Conservation (phyloP, 2,888 invertebrate genomes). For the Cinara cedri region DNA sequence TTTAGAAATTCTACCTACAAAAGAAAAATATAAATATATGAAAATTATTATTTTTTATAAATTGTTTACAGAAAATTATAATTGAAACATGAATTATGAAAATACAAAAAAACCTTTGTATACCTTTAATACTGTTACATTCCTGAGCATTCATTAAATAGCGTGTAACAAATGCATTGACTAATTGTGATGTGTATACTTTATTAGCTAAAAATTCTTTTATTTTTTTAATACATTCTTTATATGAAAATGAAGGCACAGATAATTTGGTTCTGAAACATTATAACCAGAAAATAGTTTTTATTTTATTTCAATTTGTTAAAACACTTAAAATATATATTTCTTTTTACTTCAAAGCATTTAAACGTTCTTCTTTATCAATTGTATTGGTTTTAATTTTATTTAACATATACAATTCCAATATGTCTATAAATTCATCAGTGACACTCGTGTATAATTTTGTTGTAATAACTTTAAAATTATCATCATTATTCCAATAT, state of each 20-base stretch:
- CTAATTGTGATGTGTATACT: constrained; percentile 9
- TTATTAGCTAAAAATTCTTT: constrained; percentile 18
- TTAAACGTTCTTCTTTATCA: constrained; percentile 11
- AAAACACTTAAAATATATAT: background rate
- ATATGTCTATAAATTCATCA: constrained; percentile 28
- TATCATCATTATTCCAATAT: constrained; percentile 41
- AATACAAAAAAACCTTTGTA: background rate
- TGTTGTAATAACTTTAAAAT: constrained; percentile 22
- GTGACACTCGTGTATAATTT: constrained; percentile 12
- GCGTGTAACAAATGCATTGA: constrained; percentile 16
- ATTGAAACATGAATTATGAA: too few relatives aligned
- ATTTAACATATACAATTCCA: constrained; percentile 35
- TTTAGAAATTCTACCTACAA: constrained; percentile 37
- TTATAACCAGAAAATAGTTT: background rate
- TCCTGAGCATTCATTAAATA: constrained; percentile 39
- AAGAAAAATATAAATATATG: background rate
- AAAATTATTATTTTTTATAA: background rate
- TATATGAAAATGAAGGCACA: constrained; percentile 26
- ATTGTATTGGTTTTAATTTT: background rate
- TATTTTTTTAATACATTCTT: constrained; percentile 44
- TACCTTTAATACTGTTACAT: constrained; percentile 34
- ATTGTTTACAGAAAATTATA: background rate
- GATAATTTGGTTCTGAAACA: constrained; percentile 17
- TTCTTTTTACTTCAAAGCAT: constrained; percentile 28
- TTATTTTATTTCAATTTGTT: background rate